These are phyloP conservation scores for Spondyliosoma cantharus DNA, from an alignment of 2,797 vertebrate genomes.

Conservation along the genomic window DNA sequence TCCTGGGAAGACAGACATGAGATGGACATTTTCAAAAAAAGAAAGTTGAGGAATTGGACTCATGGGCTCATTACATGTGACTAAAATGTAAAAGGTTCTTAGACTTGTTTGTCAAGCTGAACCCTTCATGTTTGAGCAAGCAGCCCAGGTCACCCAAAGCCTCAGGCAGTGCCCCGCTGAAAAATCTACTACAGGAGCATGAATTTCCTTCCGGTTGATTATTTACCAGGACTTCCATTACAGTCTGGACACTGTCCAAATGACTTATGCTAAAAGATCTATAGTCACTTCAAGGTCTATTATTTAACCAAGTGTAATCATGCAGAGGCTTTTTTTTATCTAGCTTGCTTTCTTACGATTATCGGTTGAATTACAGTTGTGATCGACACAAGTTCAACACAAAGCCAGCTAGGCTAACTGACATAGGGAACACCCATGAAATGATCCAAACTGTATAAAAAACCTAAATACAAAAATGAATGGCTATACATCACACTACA, in stretches of 20 bases:
- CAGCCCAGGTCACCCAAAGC: slow-evolving; percentile 46
- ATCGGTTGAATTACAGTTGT: not conserved
- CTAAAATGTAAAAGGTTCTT: slow-evolving; percentile 53
- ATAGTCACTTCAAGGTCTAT: not conserved
- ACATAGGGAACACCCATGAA: too few relatives aligned
- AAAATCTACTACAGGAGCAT: slow-evolving; percentile 34
- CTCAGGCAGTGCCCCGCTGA: slow-evolving; percentile 38
- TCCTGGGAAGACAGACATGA: slow-evolving; percentile 45
- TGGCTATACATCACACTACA: too few relatives aligned
- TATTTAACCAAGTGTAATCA: not conserved
- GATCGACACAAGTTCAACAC: not conserved
- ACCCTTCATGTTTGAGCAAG: slow-evolving; percentile 66
- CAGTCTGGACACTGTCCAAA: slow-evolving; percentile 33
- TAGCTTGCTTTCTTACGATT: too few relatives aligned
- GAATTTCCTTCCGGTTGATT: slow-evolving; percentile 50
- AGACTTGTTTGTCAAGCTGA: slow-evolving; percentile 47
- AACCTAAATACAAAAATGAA: too few relatives aligned
- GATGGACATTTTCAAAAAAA: not conserved
- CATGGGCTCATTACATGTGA: slow-evolving; percentile 47
- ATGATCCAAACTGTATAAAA: too few relatives aligned
- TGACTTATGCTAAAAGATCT: slow-evolving; percentile 8
- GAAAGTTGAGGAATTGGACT: too few relatives aligned
- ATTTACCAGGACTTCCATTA: slow-evolving; percentile 60
- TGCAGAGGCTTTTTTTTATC: not conserved
- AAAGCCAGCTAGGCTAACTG: too few relatives aligned